These are phyloP conservation scores for Psilopogon haemacephalus DNA, from an alignment of 2,113 vertebrate genomes.

Conservation along the genomic window DNA sequence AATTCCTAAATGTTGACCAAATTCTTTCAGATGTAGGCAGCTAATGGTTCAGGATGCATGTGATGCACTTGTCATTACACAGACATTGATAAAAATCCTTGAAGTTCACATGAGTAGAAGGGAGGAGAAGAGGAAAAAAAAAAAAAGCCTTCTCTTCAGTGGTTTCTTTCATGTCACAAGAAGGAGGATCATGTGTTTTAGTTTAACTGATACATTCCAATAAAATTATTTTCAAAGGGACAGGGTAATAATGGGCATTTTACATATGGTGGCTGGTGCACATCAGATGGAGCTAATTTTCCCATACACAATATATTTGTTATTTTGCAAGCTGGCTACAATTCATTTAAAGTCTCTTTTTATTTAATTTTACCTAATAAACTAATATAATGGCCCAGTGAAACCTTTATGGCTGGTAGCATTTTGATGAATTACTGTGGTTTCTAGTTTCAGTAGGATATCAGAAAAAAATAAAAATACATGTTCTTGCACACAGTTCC, in stretches of 20 bases:
- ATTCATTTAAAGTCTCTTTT: slow-evolving; percentile 66
- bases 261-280: slow-evolving; percentile 67
- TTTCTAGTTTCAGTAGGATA: slow-evolving; percentile 46
- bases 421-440: slow-evolving; percentile 47
- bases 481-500: neutral
- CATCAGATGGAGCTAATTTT: slow-evolving; percentile 79
- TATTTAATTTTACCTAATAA: slow-evolving; percentile 73
- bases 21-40: slow-evolving; percentile 67
- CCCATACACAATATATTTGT: slow-evolving; percentile 70
- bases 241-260: slow-evolving; percentile 75
- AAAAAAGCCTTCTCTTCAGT: slow-evolving; percentile 63
- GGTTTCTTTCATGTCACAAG: slow-evolving; percentile 77
- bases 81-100: slow-evolving; percentile 71
- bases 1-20: slow-evolving; percentile 82
- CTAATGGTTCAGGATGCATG: slow-evolving; percentile 72
- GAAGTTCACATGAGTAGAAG: neutral
- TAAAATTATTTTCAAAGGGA: slow-evolving; percentile 85
- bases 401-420: slow-evolving; percentile 64
- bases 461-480: slow-evolving; percentile 24
- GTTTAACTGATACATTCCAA: slow-evolving; percentile 84
- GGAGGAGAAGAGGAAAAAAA: neutral
- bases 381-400: slow-evolving; percentile 67
- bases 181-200: slow-evolving; percentile 78
- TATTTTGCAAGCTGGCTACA: slow-evolving; percentile 71
- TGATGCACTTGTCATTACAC: slow-evolving; percentile 72